Percentiles rank a stretch among this genome's conserved stretches.
Evolutionary conservation across 2,888 invertebrate species (phyloP).

Genomic region (Listrodromus nycthemerus): DNA sequence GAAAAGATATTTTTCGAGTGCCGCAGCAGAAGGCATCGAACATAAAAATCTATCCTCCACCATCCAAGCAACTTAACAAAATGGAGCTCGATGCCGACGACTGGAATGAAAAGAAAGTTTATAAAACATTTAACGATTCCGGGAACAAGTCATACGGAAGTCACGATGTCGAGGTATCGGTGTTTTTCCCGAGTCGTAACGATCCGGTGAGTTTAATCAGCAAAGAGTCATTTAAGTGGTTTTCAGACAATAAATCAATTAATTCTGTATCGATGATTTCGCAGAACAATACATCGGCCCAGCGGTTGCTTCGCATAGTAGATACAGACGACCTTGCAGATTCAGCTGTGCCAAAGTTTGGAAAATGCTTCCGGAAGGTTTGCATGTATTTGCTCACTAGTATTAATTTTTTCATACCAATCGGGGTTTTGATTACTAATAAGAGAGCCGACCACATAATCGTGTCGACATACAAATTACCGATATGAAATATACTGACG

Average conservation of each 20-base stretch:
- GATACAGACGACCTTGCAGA: neutral
- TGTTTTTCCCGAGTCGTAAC: neutral
- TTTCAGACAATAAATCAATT: neutral
- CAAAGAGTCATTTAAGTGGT: neutral
- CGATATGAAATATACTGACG: neutral
- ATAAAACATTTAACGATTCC: conserved; percentile 23
- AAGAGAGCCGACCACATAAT: neutral
- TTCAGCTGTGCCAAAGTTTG: conserved; percentile 15
- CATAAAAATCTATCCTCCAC: conserved; percentile 4
- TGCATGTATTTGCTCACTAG: neutral
- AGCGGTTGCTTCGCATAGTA: conserved; percentile 35
- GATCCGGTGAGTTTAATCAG: conserved; percentile 38
- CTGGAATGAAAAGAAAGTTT: neutral
- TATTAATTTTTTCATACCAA: neutral
- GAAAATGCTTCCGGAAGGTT: conserved; percentile 58
- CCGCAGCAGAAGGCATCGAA: neutral
- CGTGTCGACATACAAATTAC: neutral
- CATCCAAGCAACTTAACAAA: conserved; percentile 32
- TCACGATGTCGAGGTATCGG: neutral
- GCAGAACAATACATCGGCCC: conserved; percentile 40
- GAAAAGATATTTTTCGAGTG: neutral
- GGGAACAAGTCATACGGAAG: neutral
- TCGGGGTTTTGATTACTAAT: too few species aligned
- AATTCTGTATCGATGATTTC: neutral
- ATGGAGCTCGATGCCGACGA: neutral